Evolutionary conservation across 2,888 invertebrate species (phyloP), one percentile per base, ranked within the genome.

Genomic region (Aspidiotus destructor): DNA sequence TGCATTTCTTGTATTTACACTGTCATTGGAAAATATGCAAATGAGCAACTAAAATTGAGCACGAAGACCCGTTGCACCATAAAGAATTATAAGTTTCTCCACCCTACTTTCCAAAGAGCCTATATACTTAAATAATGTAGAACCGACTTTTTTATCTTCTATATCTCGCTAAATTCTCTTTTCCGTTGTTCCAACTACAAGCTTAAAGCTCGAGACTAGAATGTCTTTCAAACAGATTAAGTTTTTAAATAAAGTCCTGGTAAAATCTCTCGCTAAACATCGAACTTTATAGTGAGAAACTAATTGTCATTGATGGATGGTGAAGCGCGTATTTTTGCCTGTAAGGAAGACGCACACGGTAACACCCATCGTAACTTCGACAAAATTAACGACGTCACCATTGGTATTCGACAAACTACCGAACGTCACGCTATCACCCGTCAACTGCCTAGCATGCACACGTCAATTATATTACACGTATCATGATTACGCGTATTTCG

Each of bases 261-360:
- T 48, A 48, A 48, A 48, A 48, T 48, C 48, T 48, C 48, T 48
- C n/a, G 10, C 3, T 48, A 48, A 48, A 48, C 28, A 28, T 28
- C 48, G 48, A 48, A 48, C 48, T 11, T n/a, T 48, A 28, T 28
- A 48, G 48, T 48, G 62, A 69, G 61, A 69, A 69, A 69, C 69
- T 69, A 69, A 69, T 69, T 69, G 69, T 69, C 69, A 69, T 69
- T 69, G 69, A 69, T 69, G 69, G 69, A 69, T 69, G 40, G 69
- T 44, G 44, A 52, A 61, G 60, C 52, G 62, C 48, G 48, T 58
- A 40, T 8, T 11, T 40, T n/a, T 5, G 28, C 28, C 28, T 3
- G 28, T 28, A 28, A 28, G 28, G 28, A 28, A 28, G 28, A 28
- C 5, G 28, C 28, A 28, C 28, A 28, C 28, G 63, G 63, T 53